A percentile compares a stretch with the other conserved stretches of the same genome.
Evolutionary conservation across 2,113 vertebrate species (phyloP).

Genomic region (Salvelinus fontinalis): DNA sequence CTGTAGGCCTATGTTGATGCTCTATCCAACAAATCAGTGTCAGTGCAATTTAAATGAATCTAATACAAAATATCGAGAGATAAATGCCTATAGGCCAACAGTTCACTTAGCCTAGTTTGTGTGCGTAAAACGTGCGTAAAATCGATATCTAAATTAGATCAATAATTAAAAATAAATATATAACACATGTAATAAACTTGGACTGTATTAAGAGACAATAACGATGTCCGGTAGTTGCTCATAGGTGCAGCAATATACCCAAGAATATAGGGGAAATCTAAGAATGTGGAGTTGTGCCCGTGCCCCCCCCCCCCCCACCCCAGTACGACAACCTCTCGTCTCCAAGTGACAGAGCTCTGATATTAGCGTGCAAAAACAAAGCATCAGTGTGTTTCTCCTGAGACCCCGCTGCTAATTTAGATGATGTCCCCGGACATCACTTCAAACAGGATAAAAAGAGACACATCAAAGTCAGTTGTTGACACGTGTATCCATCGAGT

Average conservation of each 20-base stretch:
- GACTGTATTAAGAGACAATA: too few relatives aligned
- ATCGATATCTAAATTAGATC: too few relatives aligned
- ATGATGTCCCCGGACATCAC: slow-evolving; percentile 11
- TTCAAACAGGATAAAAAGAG: background rate
- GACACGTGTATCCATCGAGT: background rate
- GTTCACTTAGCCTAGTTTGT: too few relatives aligned
- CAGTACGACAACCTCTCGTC: background rate
- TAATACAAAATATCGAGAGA: too few relatives aligned
- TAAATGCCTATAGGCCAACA: too few relatives aligned
- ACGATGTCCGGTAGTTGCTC: background rate
- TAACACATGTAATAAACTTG: too few relatives aligned
- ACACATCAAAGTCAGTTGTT: slow-evolving; percentile 9
- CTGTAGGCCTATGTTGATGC: background rate
- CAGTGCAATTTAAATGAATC: background rate
- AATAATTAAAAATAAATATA: too few relatives aligned
- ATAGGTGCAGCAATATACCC: background rate
- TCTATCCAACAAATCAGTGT: background rate
- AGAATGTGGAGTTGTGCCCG: background rate
- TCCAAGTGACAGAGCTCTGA: background rate
- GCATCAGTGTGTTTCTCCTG: slow-evolving; percentile 19
- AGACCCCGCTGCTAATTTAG: slow-evolving; percentile 16
- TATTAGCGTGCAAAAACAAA: slow-evolving; percentile 14
- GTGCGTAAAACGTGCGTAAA: too few relatives aligned
- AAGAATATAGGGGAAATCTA: background rate
- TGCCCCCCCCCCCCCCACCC: background rate